phyloP scores from a whole-genome alignment of 2,888 invertebrate species.

The Hydroisotoma schaefferi region DNA sequence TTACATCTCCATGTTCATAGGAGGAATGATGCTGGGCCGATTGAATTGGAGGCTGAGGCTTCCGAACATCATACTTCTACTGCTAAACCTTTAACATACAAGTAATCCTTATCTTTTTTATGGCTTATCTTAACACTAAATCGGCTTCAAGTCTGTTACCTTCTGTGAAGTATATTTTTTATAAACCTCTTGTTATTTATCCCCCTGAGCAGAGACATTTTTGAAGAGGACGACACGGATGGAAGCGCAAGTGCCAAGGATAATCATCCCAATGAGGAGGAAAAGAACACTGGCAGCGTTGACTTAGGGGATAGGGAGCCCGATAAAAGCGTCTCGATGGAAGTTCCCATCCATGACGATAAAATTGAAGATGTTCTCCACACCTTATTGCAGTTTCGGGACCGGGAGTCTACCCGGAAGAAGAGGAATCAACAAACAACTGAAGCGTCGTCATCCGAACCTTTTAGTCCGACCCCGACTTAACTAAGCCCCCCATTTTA shows the following conservation, averaged over 20 bases:
- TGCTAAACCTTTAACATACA: conserved; percentile 43
- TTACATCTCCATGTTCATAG: conserved; percentile 47
- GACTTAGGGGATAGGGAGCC: conserved; percentile 36
- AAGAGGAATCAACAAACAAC: conserved; percentile 6
- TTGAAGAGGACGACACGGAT: conserved; percentile 13
- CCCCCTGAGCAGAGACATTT: conserved; percentile 7
- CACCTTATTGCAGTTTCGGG: conserved; percentile 43
- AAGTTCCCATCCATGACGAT: conserved; percentile 46
- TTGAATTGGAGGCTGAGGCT: conserved; percentile 36
- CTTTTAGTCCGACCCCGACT: neutral
- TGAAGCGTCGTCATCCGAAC: neutral
- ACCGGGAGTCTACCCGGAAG: conserved; percentile 8
- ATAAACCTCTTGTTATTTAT: neutral
- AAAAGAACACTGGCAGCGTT: conserved; percentile 12
- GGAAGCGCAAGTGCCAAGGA: neutral
- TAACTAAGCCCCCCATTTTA: too few species aligned
- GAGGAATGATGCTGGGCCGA: conserved; percentile 30
- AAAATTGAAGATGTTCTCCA: conserved; percentile 47
- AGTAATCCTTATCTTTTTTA: too few species aligned
- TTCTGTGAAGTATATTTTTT: neutral
- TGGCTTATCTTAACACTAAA: too few species aligned
- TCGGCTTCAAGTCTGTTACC: neutral
- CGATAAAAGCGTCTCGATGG: conserved; percentile 47
- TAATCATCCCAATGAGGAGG: neutral
- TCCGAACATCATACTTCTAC: conserved; percentile 39